These are phyloP conservation scores for Malurus elegans DNA, from an alignment of 2,113 vertebrate genomes.

Conservation along the genomic window DNA sequence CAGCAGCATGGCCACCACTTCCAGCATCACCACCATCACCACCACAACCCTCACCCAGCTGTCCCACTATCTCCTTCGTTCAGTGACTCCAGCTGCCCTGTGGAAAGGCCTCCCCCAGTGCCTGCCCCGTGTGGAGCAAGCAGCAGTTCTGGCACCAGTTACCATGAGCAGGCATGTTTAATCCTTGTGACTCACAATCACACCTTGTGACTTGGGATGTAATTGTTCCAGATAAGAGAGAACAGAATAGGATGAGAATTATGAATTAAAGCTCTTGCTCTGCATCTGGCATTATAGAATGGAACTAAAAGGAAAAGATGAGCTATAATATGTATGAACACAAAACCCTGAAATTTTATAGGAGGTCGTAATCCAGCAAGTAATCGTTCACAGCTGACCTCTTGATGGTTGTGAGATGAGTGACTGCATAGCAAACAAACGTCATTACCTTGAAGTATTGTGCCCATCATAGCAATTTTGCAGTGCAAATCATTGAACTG, in stretches of 20 bases:
- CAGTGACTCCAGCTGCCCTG: conserved; percentile 85
- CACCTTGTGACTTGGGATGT: not conserved
- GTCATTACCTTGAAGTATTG: not conserved
- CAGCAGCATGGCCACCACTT: conserved; percentile 84
- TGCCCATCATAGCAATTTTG: not conserved
- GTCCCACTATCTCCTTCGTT: conserved; percentile 83
- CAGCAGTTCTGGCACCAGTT: conserved; percentile 74
- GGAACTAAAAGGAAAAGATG: not conserved
- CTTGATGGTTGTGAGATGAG: not conserved
- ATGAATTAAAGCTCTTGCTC: not conserved
- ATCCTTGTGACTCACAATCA: not conserved
- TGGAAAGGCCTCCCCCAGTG: conserved; percentile 87
- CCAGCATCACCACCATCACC: conserved; percentile 85
- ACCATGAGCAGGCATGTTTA: conserved; percentile 82
- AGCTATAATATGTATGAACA: not conserved
- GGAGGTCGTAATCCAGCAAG: not conserved
- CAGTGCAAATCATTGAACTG: not conserved
- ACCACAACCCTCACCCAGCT: conserved; percentile 83
- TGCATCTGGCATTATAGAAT: not conserved
- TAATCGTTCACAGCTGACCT: not conserved
- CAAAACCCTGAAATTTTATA: not conserved
- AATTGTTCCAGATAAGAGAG: not conserved
- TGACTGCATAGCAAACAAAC: not conserved
- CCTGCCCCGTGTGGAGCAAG: conserved; percentile 84
- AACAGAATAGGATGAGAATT: not conserved